Evolutionary conservation across 2,797 vertebrate genomes (phyloP).

Genomic region (Oryzias sinensis): DNA sequence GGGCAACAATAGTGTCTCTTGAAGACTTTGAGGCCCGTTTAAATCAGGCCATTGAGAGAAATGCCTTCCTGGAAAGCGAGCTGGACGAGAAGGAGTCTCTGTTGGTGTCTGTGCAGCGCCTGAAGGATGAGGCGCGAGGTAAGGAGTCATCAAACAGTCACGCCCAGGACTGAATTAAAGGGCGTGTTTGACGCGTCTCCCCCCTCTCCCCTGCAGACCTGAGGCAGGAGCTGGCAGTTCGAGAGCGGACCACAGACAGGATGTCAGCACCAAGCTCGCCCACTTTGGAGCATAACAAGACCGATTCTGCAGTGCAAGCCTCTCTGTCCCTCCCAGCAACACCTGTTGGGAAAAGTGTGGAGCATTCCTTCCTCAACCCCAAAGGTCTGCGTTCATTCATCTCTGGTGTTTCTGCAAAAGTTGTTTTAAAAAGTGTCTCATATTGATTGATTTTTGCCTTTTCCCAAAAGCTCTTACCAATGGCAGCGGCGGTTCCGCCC

Average conservation of each 20-base stretch:
- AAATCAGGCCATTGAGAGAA: constrained; percentile 98
- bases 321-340: constrained; percentile 96
- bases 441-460: constrained; percentile 1
- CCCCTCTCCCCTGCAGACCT: constrained; percentile 79
- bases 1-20: constrained; percentile 95
- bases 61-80: constrained; percentile 97
- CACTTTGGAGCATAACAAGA: constrained; percentile 90
- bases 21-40: constrained; percentile 97
- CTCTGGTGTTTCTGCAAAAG: neutral
- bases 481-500: constrained; percentile 87
- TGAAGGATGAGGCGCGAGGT: constrained; percentile 99
- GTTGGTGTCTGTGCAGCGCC: constrained; percentile 92
- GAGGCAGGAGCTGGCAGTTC: constrained; percentile 92
- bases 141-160: neutral
- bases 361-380: constrained; percentile 85
- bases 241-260: constrained; percentile 90
- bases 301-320: constrained; percentile 90
- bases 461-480: constrained; percentile 83
- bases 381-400: constrained; percentile 80
- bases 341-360: constrained; percentile 87
- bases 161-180: too few relatives aligned
- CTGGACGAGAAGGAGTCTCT: constrained; percentile 97
- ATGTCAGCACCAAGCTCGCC: constrained; percentile 96
- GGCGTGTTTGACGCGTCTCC: constrained; percentile 5
- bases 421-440: too few relatives aligned